These are phyloP conservation scores for Zaprionus davidi DNA, from an alignment of 1,140 invertebrate species.

Conservation along the genomic window DNA sequence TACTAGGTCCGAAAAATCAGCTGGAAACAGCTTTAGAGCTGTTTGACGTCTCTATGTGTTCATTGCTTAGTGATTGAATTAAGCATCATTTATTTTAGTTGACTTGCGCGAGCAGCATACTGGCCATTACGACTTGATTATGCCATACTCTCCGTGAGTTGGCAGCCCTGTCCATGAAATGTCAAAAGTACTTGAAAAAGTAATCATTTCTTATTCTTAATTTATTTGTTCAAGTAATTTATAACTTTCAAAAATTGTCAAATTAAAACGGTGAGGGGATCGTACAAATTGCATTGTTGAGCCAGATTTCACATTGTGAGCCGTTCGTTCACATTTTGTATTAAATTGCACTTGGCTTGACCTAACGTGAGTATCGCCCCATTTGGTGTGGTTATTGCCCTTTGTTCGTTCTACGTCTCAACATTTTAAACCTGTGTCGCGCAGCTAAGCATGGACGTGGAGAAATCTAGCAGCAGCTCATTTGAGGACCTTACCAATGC, in stretches of 20 bases:
- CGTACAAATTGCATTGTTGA: conserved; percentile 7
- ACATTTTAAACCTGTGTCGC: conserved; percentile 16
- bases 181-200: conserved; percentile 53
- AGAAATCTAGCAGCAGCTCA: conserved; percentile 83
- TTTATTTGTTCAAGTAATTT: conserved; percentile 36
- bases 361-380: conserved; percentile 23
- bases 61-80: no score
- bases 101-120: background rate
- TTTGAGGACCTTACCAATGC: conserved; percentile 82
- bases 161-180: conserved; percentile 41
- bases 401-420: conserved; percentile 78
- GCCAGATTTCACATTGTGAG: background rate
- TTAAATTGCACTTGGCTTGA: conserved; percentile 4
- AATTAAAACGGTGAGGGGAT: conserved; percentile 9
- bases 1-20: no score
- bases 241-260: conserved; percentile 38
- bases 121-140: background rate
- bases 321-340: background rate
- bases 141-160: background rate
- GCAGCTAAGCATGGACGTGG: conserved; percentile 74
- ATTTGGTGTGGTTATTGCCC: conserved; percentile 50
- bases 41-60: no score
- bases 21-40: no score
- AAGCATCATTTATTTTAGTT: background rate
- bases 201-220: conserved; percentile 46